Conservation (phyloP, 2,113 vertebrate species). For the Ceyx cyanopectus region DNA sequence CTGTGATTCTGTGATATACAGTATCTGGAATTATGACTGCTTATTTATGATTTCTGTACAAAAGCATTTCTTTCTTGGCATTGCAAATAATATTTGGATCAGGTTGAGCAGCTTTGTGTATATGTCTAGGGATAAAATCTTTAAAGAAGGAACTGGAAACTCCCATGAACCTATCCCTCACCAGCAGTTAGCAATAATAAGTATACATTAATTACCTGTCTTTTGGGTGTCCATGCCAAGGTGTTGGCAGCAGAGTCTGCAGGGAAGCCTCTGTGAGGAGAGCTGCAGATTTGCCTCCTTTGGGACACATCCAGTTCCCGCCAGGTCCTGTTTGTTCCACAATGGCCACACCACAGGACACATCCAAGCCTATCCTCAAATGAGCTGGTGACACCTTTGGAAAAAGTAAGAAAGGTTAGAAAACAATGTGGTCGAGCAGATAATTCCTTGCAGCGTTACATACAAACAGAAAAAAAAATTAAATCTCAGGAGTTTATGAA, state of each 20-base stretch:
- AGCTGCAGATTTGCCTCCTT: accelerated
- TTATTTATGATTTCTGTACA: background rate
- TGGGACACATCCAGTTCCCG: no score
- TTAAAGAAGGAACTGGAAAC: background rate
- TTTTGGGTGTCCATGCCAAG: background rate
- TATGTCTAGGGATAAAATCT: background rate
- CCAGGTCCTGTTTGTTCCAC: background rate
- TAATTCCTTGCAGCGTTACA: background rate
- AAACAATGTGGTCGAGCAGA: background rate
- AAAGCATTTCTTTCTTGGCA: background rate
- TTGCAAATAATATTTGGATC: background rate
- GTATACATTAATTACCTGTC: background rate
- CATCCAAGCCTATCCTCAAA: background rate
- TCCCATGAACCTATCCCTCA: background rate
- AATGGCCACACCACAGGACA: background rate
- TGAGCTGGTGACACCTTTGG: background rate
- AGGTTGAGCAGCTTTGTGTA: background rate
- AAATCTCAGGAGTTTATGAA: background rate
- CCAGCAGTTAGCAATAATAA: background rate
- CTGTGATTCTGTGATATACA: no score
- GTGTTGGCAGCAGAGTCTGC: background rate
- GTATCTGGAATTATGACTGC: background rate
- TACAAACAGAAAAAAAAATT: background rate
- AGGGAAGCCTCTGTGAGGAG: background rate
- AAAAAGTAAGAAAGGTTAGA: background rate